A percentile compares a stretch with the other conserved stretches of the same genome.
Conservation (phyloP, 2,888 invertebrate species). For the Drosophila stalkeri region DNA sequence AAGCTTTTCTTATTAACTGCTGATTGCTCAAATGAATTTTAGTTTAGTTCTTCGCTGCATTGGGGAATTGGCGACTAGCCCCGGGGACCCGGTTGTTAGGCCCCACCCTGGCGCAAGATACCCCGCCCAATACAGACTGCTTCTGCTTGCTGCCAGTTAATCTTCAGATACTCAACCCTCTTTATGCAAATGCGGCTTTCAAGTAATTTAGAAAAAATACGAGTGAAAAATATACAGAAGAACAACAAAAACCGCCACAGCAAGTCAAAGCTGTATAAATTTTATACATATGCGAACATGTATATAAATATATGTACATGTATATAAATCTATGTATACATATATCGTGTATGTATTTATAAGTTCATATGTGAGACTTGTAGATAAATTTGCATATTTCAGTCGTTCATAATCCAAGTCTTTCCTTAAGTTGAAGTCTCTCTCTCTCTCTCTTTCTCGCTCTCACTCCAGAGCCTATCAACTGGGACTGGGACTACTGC, state of each 20-base stretch:
- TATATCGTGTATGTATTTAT: conserved; percentile 47
- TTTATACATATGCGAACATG: conserved; percentile 56
- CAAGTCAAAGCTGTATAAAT: conserved; percentile 68
- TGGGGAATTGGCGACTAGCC: conserved; percentile 38
- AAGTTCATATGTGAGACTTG: conserved; percentile 76
- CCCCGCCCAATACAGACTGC: conserved; percentile 45
- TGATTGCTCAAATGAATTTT: conserved; percentile 39
- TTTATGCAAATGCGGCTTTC: conserved; percentile 76
- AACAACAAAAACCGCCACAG: conserved; percentile 27
- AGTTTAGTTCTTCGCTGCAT: conserved; percentile 20
- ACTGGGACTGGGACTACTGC: conserved; percentile 46
- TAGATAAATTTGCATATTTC: conserved; percentile 79
- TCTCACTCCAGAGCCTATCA: conserved; percentile 2
- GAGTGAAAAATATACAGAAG: conserved; percentile 65
- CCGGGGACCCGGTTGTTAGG: conserved; percentile 31
- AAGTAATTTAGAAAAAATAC: conserved; percentile 74
- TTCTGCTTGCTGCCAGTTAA: conserved; percentile 64
- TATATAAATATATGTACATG: conserved; percentile 12
- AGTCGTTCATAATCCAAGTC: conserved; percentile 81
- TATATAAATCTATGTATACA: conserved; percentile 20
- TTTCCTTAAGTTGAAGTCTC: conserved; percentile 72
- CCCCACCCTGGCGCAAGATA: conserved; percentile 52
- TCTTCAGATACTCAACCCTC: conserved; percentile 82
- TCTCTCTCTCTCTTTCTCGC: conserved; percentile 19
- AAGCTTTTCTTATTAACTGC: conserved; percentile 8